A percentile compares a stretch with the other conserved stretches of the same genome.
Evolutionary conservation across 2,113 vertebrate genomes (phyloP).

Genomic region (Ursus arctos): DNA sequence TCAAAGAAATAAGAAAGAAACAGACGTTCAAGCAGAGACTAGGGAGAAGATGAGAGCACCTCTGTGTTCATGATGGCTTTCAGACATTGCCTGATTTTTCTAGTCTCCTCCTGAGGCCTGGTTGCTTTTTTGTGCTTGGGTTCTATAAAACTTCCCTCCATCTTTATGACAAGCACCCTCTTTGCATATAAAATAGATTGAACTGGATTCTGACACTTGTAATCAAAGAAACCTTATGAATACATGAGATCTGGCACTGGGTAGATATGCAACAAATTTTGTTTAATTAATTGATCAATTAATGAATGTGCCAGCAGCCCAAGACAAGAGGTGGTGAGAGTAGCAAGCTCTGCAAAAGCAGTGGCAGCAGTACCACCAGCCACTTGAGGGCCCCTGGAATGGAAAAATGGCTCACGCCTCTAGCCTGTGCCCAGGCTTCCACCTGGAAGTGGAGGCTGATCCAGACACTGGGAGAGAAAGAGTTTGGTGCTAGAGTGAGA

Average conservation of each 20-base stretch:
- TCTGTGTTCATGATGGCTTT: neutral
- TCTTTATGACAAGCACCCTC: neutral
- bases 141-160: neutral
- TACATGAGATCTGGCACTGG: neutral
- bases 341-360: neutral
- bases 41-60: neutral
- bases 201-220: slow-evolving; percentile 36
- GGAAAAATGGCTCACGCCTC: neutral
- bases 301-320: neutral
- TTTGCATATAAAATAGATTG: neutral
- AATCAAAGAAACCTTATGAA: slow-evolving; percentile 20
- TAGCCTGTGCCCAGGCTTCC: neutral
- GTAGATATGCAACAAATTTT: slow-evolving; percentile 12
- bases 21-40: neutral
- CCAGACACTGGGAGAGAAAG: neutral
- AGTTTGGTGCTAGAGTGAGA: neutral
- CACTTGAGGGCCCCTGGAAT: neutral
- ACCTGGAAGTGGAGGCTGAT: neutral
- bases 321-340: neutral
- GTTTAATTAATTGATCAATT: slow-evolving; percentile 31
- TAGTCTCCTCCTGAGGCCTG: neutral
- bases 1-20: slow-evolving; percentile 51
- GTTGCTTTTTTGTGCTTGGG: neutral
- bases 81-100: neutral
- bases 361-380: neutral